These are phyloP conservation scores for Blastomussa wellsi DNA, from an alignment of 92 coral and sea anemone genomes.

Conservation along the genomic window DNA sequence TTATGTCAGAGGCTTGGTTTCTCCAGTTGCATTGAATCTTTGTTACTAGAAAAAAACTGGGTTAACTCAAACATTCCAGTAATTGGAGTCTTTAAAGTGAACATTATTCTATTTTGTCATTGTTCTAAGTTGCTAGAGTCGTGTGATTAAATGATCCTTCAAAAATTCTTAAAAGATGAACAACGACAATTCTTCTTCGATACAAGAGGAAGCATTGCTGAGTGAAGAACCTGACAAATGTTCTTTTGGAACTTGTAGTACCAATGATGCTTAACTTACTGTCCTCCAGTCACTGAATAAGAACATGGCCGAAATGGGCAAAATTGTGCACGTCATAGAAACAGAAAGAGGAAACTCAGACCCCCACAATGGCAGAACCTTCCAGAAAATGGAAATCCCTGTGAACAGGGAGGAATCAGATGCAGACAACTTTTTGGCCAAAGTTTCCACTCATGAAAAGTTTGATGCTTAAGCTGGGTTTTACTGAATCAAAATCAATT, in stretches of 20 bases:
- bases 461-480: background rate
- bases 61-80: too few species aligned
- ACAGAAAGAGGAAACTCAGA: too few species aligned
- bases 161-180: background rate
- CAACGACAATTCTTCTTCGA: background rate
- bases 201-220: slow-evolving; percentile 2
- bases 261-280: background rate
- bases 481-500: background rate
- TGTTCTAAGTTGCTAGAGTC: too few species aligned
- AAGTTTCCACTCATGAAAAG: background rate
- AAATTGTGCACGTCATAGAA: background rate
- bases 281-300: slow-evolving; percentile 2
- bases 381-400: background rate
- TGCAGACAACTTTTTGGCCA: slow-evolving; percentile 1
- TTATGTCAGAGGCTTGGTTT: too few species aligned
- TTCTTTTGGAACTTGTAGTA: background rate
- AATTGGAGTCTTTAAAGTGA: too few species aligned
- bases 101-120: too few species aligned
- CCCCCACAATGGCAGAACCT: too few species aligned
- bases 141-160: background rate
- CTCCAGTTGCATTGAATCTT: too few species aligned
- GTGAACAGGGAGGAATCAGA: slow-evolving; percentile 13
- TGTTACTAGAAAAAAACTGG: too few species aligned
- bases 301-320: slow-evolving; percentile 16
- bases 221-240: background rate